A percentile compares a stretch with the other conserved stretches of the same genome.
These are phyloP conservation scores for Tortricodes alternella DNA, from an alignment of 2,888 invertebrate species.

Conservation along the genomic window DNA sequence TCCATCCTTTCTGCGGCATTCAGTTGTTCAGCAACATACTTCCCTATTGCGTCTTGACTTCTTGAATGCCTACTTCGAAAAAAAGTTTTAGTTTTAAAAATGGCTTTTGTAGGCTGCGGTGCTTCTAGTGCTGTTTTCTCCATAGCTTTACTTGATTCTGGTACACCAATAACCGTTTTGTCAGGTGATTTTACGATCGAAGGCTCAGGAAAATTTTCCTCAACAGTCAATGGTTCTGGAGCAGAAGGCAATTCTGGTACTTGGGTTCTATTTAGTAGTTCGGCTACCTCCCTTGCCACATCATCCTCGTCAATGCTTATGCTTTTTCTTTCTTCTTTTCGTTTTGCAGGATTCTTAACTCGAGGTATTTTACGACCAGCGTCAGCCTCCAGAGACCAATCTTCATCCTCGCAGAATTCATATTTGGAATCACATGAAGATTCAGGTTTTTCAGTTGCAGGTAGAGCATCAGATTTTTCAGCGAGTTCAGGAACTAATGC, in stretches of 20 bases:
- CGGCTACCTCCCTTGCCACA: slow-evolving; percentile 82
- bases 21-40: slow-evolving; percentile 78
- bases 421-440: slow-evolving; percentile 86
- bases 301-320: slow-evolving; percentile 73
- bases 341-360: slow-evolving; percentile 72
- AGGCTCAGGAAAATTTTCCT: slow-evolving; percentile 83
- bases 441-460: slow-evolving; percentile 64
- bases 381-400: slow-evolving; percentile 79
- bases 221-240: slow-evolving; percentile 75
- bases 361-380: slow-evolving; percentile 86
- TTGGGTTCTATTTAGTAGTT: slow-evolving; percentile 83
- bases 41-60: slow-evolving; percentile 80
- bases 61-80: slow-evolving; percentile 80
- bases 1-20: slow-evolving; percentile 75
- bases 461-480: slow-evolving; percentile 46
- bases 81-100: slow-evolving; percentile 81
- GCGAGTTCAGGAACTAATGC: slow-evolving; percentile 49
- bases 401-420: slow-evolving; percentile 90
- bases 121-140: slow-evolving; percentile 47
- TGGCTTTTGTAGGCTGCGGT: slow-evolving; percentile 68
- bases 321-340: slow-evolving; percentile 69
- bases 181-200: slow-evolving; percentile 75
- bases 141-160: slow-evolving; percentile 40
- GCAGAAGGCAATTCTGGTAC: slow-evolving; percentile 82
- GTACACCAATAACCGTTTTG: slow-evolving; percentile 54